Conservation (phyloP, 1,140 invertebrate genomes). For the Marisa cornuarietis region DNA sequence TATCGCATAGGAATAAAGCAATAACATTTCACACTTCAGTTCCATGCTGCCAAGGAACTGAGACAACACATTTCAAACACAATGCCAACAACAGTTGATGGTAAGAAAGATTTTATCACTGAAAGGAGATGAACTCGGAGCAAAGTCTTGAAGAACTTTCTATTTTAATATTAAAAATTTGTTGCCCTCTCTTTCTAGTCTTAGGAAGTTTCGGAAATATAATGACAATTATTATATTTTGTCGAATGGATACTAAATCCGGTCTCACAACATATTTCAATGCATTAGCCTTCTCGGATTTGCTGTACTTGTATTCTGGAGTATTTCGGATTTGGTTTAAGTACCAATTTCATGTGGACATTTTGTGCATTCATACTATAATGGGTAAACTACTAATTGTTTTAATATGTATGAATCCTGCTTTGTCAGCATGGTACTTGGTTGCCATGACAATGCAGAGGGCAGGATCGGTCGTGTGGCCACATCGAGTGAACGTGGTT, state of each 20-base stretch:
- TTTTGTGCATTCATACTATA: not conserved
- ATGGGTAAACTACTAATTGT: not conserved
- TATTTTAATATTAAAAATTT: no score
- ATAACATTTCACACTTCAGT: no score
- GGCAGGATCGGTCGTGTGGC: constrained; percentile 40
- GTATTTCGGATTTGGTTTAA: not conserved
- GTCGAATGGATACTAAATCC: not conserved
- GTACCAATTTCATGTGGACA: no score
- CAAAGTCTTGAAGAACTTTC: no score
- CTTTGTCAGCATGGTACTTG: constrained; percentile 42
- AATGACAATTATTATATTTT: constrained; percentile 4
- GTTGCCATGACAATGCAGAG: constrained; percentile 47
- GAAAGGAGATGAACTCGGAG: no score
- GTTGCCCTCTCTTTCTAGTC: not conserved
- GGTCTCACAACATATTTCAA: not conserved
- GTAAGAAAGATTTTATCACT: no score
- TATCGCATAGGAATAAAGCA: no score
- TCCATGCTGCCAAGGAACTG: no score
- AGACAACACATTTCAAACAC: no score
- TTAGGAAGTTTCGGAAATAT: constrained; percentile 3
- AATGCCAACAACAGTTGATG: no score
- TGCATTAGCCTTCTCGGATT: not conserved
- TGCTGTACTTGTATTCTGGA: not conserved
- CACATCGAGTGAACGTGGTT: constrained; percentile 33
- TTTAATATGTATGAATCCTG: not conserved